phyloP scores from a whole-genome alignment of 2,797 vertebrate genomes.

The Onychomys torridus region DNA sequence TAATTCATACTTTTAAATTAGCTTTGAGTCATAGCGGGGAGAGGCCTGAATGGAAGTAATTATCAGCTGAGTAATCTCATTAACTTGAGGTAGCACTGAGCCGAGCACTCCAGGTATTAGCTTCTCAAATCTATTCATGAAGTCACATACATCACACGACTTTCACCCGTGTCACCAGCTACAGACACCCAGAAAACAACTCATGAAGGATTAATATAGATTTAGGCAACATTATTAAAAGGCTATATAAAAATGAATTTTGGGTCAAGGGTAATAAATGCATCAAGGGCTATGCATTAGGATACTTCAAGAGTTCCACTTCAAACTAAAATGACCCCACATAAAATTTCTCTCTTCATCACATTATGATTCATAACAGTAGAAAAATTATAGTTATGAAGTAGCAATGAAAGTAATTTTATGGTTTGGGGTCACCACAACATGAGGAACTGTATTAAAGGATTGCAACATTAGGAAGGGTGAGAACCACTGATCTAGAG shows the following conservation, averaged over 20 bases:
- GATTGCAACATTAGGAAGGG: not conserved
- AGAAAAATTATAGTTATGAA: not conserved
- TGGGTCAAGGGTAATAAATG: not conserved
- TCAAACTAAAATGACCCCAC: not conserved
- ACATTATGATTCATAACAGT: not conserved
- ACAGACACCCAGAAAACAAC: conserved; percentile 24
- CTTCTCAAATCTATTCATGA: conserved; percentile 42
- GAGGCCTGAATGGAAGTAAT: conserved; percentile 67
- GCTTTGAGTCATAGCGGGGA: conserved; percentile 58
- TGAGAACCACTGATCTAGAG: not conserved
- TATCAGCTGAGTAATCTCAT: conserved; percentile 46
- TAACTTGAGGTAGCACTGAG: conserved; percentile 69
- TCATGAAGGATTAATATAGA: conserved; percentile 3
- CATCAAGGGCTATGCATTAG: not conserved
- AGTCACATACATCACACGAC: not conserved
- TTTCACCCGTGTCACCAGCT: conserved; percentile 16
- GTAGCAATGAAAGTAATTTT: not conserved
- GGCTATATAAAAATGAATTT: not conserved
- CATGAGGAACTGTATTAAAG: not conserved
- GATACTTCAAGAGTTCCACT: not conserved
- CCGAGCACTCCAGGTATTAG: not conserved
- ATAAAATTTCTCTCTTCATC: not conserved
- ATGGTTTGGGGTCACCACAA: not conserved
- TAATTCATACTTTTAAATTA: conserved; percentile 61
- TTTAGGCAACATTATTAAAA: conserved; percentile 30